Conservation (phyloP, 2,888 invertebrate genomes). For the Amorpha juglandis region DNA sequence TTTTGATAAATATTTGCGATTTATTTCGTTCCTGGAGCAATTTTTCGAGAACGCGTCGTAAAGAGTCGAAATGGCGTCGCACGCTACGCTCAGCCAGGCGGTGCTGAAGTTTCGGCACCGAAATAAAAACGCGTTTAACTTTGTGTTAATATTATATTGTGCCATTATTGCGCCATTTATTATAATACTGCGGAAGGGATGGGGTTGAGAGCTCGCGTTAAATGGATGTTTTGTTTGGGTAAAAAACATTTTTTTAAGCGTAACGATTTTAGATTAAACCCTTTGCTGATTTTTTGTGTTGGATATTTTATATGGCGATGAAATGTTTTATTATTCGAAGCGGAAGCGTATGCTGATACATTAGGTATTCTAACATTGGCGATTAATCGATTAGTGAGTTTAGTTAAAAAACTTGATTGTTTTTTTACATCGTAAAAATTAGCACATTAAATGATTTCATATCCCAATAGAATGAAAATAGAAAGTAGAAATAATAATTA, state of each 20-base stretch:
- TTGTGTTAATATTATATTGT: constrained; percentile 84
- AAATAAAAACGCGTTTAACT: constrained; percentile 84
- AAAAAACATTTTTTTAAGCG: constrained; percentile 70
- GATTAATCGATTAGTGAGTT: too few species aligned
- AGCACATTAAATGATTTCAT: too few species aligned
- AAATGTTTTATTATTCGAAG: constrained; percentile 26
- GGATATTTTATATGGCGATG: not conserved
- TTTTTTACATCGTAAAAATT: too few species aligned
- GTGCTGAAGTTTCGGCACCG: constrained; percentile 72
- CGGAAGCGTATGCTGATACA: constrained; percentile 31
- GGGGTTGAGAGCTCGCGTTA: constrained; percentile 77
- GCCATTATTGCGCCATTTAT: constrained; percentile 83
- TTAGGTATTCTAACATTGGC: constrained; percentile 24
- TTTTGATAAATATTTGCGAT: constrained; percentile 80
- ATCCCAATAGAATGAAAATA: too few species aligned
- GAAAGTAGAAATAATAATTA: too few species aligned
- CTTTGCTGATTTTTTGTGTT: constrained; percentile 61
- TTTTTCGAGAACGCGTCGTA: constrained; percentile 71
- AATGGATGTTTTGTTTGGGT: constrained; percentile 82
- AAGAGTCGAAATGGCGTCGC: constrained; percentile 68
- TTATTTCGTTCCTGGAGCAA: constrained; percentile 73
- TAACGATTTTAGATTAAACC: constrained; percentile 70
- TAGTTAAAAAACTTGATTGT: too few species aligned
- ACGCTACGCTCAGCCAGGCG: constrained; percentile 60
- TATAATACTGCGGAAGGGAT: constrained; percentile 80